Evolutionary conservation across 2,888 invertebrate species (phyloP).

Genomic region (Frankliniella intonsa): DNA sequence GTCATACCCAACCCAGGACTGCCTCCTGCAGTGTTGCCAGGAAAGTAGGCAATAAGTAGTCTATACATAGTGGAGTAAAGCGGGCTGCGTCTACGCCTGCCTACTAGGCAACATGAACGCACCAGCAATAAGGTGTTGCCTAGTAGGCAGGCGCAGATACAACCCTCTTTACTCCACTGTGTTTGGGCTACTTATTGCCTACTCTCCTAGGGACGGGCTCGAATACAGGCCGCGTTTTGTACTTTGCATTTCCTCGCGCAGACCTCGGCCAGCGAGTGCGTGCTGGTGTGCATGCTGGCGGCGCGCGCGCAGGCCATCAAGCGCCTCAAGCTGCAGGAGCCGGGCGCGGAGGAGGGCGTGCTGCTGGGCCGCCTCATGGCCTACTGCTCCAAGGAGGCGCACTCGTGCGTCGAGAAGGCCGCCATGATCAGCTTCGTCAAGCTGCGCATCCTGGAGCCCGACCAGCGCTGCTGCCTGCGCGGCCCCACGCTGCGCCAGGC

Average conservation of each 20-base stretch:
- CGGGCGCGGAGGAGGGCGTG: slow-evolving; percentile 83
- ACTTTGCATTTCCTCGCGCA: slow-evolving; percentile 45
- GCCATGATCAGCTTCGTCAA: slow-evolving; percentile 93
- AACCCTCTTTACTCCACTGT: no score
- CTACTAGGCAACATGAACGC: no score
- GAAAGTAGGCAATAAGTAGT: no score
- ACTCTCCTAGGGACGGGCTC: no score
- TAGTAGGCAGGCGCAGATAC: no score
- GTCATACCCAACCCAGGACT: no score
- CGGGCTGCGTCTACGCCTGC: no score
- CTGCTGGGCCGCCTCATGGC: slow-evolving; percentile 90
- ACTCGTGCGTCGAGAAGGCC: slow-evolving; percentile 88
- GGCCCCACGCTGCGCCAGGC: slow-evolving; percentile 78
- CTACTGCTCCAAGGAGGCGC: slow-evolving; percentile 84
- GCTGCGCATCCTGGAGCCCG: slow-evolving; percentile 81
- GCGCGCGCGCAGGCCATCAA: slow-evolving; percentile 86
- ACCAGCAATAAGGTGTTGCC: no score
- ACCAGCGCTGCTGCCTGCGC: slow-evolving; percentile 72
- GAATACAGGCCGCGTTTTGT: no score
- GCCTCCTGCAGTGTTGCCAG: no score
- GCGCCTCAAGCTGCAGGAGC: slow-evolving; percentile 75
- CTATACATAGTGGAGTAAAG: no score
- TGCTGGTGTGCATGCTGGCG: slow-evolving; percentile 86
- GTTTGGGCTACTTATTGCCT: no score
- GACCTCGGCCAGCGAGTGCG: slow-evolving; percentile 95